Conservation (phyloP, 2,113 vertebrate species). For the Cichladusa arquata region DNA sequence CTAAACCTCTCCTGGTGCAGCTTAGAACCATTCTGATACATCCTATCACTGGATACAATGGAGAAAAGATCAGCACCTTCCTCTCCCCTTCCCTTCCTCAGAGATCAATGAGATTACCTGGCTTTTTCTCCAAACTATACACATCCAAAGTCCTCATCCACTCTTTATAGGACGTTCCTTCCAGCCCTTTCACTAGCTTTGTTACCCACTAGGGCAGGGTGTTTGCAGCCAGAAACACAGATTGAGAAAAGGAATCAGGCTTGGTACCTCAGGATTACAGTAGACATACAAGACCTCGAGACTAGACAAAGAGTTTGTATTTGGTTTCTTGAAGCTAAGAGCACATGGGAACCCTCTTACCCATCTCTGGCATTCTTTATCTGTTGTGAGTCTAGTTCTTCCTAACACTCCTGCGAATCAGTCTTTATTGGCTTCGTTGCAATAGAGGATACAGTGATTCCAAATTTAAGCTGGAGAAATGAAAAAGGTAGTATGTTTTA, state of each 20-base stretch:
- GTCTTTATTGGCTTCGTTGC: neutral
- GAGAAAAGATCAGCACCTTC: neutral
- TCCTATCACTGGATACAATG: accelerated
- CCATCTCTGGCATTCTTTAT: neutral
- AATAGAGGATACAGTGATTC: neutral
- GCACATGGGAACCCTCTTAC: neutral
- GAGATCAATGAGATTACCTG: neutral
- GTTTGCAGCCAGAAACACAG: neutral
- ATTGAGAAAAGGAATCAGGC: neutral
- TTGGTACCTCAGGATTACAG: neutral
- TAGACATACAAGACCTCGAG: neutral
- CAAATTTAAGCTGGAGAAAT: neutral
- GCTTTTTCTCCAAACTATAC: neutral
- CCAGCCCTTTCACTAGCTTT: neutral
- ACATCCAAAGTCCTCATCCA: neutral
- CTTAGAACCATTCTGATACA: neutral
- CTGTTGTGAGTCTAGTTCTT: neutral
- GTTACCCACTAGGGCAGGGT: neutral
- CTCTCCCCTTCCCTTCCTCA: neutral
- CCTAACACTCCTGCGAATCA: neutral
- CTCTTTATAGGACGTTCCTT: neutral
- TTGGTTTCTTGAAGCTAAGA: neutral
- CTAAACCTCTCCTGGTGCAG: neutral
- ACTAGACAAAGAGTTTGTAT: neutral
- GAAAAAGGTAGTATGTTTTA: neutral